Evolutionary conservation across 1,140 invertebrate genomes (phyloP).

Genomic region (Drosophila truncata): DNA sequence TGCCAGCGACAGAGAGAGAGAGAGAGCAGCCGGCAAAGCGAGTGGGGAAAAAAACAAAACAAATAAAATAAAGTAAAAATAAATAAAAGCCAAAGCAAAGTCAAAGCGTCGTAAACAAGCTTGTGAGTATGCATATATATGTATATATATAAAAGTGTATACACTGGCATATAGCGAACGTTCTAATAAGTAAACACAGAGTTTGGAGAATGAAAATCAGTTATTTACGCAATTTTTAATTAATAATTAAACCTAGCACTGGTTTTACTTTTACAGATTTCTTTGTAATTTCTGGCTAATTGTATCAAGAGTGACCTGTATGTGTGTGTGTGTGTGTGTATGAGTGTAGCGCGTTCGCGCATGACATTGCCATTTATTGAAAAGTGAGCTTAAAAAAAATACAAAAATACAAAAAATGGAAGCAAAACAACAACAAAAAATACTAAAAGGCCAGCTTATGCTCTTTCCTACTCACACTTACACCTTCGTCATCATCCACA

Average conservation of each 20-base stretch:
- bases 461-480: not conserved
- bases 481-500: constrained; percentile 4
- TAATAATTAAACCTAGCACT: not conserved
- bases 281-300: no score
- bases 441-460: not conserved
- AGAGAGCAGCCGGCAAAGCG: constrained; percentile 62
- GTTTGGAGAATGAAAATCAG: no score
- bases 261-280: not conserved
- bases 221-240: not conserved
- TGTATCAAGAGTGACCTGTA: not conserved
- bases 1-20: constrained; percentile 12
- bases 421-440: not conserved
- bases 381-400: constrained; percentile 58
- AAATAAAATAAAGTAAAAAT: constrained; percentile 40
- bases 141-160: constrained; percentile 15
- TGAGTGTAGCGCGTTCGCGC: constrained; percentile 61
- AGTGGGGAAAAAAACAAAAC: constrained; percentile 12
- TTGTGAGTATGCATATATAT: constrained; percentile 17
- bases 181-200: not conserved
- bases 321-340: constrained; percentile 7
- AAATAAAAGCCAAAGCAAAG: constrained; percentile 57
- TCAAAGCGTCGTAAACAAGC: constrained; percentile 68
- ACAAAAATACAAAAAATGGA: constrained; percentile 4
- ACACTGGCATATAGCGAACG: constrained; percentile 4
- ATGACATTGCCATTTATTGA: constrained; percentile 83